Evolutionary conservation across 1,140 invertebrate species (phyloP), one percentile per base, ranked within the genome.

Genomic region (Bombus sylvicola): DNA sequence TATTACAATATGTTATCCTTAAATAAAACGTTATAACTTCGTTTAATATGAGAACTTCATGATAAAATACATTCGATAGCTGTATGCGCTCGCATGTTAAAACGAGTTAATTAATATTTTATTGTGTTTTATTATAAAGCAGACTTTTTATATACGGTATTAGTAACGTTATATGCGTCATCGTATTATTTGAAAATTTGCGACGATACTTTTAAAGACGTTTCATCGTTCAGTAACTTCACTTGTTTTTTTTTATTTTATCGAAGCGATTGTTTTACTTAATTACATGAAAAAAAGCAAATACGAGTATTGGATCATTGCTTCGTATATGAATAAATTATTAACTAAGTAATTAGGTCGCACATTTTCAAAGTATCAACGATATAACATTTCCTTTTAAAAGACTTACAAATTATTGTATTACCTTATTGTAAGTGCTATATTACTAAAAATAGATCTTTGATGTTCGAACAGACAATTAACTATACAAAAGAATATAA

Each of bases 401-500:
- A 15, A 73, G 15, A 43, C 57, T 64, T 81, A 74, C 6, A 18
- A 73, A 8, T 73, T 82, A 75, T 39, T 75, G 28, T 8, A 31
- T 31, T 31, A 43, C 6, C 25, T 66, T 75, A 53, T 53, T 15
- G 41, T 73, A 75, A n/a, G 57, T 76, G 43, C 69, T 87, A 89
- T 28, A 43, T 71, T 87, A 87, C 73, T 83, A 89, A 89, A 81
- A 89, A 90, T 89, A 89, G 73, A 90, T 87, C 85, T 90, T 89
- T 89, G 81, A 90, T 64, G 59, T 81, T 89, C 34, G 53, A 89
- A 71, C 81, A 71, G 71, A 87, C 81, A 88, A 59, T 83, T 86
- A 85, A 77, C 80, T 90, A 87, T 90, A 81, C 85, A 84, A 82
- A 84, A 80, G 66, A 71, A 81, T 80, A 64, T 75, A 83, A 37